phyloP scores from a whole-genome alignment of 2,888 invertebrate species.

The Drosophila neonasuta region DNA sequence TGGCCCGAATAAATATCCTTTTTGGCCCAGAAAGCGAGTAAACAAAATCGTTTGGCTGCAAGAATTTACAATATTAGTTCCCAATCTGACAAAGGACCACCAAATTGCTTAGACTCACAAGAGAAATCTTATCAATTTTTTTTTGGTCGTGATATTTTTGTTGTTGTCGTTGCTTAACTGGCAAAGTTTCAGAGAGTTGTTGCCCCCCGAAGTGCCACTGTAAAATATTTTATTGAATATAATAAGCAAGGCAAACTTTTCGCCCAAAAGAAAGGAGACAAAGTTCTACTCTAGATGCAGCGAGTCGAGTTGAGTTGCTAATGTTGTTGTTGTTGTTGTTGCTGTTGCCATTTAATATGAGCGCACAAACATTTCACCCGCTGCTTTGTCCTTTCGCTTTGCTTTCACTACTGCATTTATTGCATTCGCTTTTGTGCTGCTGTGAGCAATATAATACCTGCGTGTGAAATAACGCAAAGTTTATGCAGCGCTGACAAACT shows the following conservation, averaged over 20 bases:
- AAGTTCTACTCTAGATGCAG: constrained; percentile 50
- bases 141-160: constrained; percentile 1
- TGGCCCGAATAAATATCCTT: constrained; percentile 24
- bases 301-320: constrained; percentile 15
- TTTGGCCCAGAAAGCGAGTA: constrained; percentile 46
- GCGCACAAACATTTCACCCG: constrained; percentile 58
- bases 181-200: constrained; percentile 56
- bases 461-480: constrained; percentile 76
- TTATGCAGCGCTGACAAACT: constrained; percentile 71
- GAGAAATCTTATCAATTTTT: constrained; percentile 64
- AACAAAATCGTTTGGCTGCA: constrained; percentile 66
- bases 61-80: constrained; percentile 72
- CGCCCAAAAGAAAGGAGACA: constrained; percentile 62
- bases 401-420: constrained; percentile 47
- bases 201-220: constrained; percentile 67
- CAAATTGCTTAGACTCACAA: constrained; percentile 52
- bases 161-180: constrained; percentile 27
- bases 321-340: constrained; percentile 11
- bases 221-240: constrained; percentile 75
- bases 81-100: constrained; percentile 62
- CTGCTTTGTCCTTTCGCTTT: constrained; percentile 24
- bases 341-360: constrained; percentile 68
- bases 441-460: constrained; percentile 70
- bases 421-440: constrained; percentile 69
- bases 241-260: constrained; percentile 71